Evolutionary conservation across 23 tunicate genomes (phyloP).

Genomic region (Trididemnum miniatum): DNA sequence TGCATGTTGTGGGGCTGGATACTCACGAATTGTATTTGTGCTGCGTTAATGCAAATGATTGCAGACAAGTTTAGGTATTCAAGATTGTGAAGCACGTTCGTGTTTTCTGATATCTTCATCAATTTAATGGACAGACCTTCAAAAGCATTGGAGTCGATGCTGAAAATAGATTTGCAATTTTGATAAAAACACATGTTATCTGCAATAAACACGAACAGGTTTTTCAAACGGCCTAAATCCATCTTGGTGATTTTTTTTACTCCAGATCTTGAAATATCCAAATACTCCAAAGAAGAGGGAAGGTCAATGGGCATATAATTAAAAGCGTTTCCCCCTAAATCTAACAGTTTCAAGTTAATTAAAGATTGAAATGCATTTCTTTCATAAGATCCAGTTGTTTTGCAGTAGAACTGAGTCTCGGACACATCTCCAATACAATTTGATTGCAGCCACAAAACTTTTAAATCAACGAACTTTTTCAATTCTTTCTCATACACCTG

Average conservation of each 20-base stretch:
- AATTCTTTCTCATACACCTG: neutral
- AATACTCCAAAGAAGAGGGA: constrained; percentile 5
- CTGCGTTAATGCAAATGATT: neutral
- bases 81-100: neutral
- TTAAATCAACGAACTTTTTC: neutral
- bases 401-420: neutral
- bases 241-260: neutral
- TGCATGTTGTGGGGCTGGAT: neutral
- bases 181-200: neutral
- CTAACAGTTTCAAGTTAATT: neutral
- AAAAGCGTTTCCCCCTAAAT: constrained; percentile 2
- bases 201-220: neutral
- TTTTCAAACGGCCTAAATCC: neutral
- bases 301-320: neutral
- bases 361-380: neutral
- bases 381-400: neutral
- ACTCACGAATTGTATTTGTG: neutral
- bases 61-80: neutral
- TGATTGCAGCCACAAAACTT: neutral
- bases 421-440: neutral
- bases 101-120: neutral
- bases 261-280: neutral
- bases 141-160: neutral
- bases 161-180: neutral
- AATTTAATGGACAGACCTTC: neutral